Conservation (phyloP, 2,797 vertebrate species). For the Cossypha niveicapilla region DNA sequence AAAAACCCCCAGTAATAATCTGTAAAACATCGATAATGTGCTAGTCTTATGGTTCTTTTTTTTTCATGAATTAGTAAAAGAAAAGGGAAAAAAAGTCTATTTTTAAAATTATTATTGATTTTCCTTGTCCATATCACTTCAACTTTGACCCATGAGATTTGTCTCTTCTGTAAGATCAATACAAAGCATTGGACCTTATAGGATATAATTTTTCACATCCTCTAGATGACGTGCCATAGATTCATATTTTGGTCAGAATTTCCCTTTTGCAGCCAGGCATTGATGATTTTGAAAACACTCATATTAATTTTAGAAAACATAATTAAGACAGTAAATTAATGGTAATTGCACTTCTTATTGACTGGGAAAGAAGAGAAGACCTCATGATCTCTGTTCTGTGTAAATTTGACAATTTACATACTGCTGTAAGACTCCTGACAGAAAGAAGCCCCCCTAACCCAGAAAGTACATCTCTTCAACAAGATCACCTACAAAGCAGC, state of each 20-base stretch:
- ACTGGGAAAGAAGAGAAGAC: not conserved
- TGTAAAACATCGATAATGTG: not conserved
- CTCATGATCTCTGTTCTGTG: not conserved
- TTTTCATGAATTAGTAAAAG: conserved; percentile 52
- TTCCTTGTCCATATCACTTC: conserved; percentile 48
- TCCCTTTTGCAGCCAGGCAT: not conserved
- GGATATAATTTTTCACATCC: conserved; percentile 58
- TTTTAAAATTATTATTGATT: conserved; percentile 67
- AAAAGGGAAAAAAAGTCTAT: conserved; percentile 21
- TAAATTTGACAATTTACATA: not conserved
- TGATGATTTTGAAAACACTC: not conserved
- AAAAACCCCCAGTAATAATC: not conserved
- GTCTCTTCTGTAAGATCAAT: conserved; percentile 59
- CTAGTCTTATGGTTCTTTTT: not conserved
- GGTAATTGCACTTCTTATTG: not conserved
- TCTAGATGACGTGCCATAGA: not conserved
- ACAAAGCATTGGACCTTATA: conserved; percentile 56
- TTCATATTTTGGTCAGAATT: conserved; percentile 23
- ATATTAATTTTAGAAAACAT: not conserved
- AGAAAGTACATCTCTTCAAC: not conserved
- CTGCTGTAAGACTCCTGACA: not conserved
- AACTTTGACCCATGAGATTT: conserved; percentile 64
- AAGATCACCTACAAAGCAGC: not conserved
- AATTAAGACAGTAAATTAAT: not conserved
- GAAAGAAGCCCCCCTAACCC: not conserved